Evolutionary conservation across 2,888 invertebrate species (phyloP).

Genomic region (Epsilonema sp.): DNA sequence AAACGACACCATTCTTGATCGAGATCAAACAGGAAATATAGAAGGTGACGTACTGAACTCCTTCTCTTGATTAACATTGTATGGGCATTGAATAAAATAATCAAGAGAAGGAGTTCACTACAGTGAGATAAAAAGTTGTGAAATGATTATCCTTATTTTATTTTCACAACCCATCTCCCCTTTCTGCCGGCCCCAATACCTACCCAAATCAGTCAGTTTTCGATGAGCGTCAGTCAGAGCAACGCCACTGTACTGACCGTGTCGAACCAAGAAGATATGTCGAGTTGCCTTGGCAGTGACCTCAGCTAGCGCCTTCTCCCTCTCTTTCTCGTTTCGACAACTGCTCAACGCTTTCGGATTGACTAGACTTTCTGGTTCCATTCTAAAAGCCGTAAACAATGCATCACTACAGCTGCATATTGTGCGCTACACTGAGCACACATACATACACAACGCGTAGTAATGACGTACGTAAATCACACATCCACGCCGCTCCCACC

Average conservation of each 20-base stretch:
- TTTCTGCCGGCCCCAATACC: too few species aligned
- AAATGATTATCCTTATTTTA: not conserved
- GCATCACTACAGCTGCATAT: too few species aligned
- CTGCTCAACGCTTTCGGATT: not conserved
- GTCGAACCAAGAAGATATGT: slow-evolving; percentile 72
- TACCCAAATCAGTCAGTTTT: too few species aligned
- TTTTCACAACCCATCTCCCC: too few species aligned
- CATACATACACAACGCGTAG: too few species aligned
- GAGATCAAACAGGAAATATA: too few species aligned
- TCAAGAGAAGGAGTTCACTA: slow-evolving; percentile 56
- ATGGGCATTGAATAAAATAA: slow-evolving; percentile 83
- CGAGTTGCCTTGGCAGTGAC: slow-evolving; percentile 39
- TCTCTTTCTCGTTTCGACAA: not conserved
- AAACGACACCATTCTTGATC: too few species aligned
- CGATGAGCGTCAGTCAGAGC: not conserved
- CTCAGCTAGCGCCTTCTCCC: not conserved
- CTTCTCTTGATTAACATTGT: too few species aligned
- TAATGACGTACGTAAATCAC: too few species aligned
- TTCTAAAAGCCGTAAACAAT: not conserved
- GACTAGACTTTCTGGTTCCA: not conserved
- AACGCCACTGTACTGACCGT: slow-evolving; percentile 59
- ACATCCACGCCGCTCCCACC: too few species aligned
- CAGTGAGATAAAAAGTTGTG: slow-evolving; percentile 7
- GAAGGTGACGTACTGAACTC: too few species aligned
- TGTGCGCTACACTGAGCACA: too few species aligned